phyloP scores from a whole-genome alignment of 53 echinoderm and acorn worm genomes.

The Apostichopus leukothele region DNA sequence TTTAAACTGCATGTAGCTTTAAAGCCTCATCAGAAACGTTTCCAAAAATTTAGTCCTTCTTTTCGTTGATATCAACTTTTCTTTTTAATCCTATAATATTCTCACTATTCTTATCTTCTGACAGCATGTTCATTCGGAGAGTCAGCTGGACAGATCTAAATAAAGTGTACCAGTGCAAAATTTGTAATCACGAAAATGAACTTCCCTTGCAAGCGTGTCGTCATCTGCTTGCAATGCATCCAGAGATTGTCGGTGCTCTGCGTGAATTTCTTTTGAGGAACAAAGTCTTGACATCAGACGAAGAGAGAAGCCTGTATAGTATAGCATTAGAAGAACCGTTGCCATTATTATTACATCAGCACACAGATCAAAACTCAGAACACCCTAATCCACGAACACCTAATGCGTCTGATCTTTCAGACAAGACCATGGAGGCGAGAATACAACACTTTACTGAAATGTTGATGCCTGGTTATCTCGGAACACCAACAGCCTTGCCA shows the following conservation, averaged over 20 bases:
- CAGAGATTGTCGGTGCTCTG: slow-evolving; percentile 36
- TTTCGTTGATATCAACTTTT: no score
- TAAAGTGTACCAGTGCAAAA: slow-evolving; percentile 45
- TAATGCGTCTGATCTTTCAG: neutral
- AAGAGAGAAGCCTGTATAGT: slow-evolving; percentile 28
- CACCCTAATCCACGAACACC: neutral
- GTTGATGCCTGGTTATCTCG: slow-evolving; percentile 12
- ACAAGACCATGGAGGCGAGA: slow-evolving; percentile 9
- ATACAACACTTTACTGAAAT: slow-evolving; percentile 42
- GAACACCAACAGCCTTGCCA: neutral
- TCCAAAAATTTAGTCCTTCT: no score
- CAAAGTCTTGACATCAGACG: neutral
- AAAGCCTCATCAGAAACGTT: no score
- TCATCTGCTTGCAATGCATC: slow-evolving; percentile 36
- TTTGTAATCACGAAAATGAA: slow-evolving; percentile 24
- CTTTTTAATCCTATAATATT: no score
- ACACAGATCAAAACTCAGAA: neutral
- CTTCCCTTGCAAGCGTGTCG: slow-evolving; percentile 29
- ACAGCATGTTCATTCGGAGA: slow-evolving; percentile 44
- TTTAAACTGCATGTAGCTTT: no score
- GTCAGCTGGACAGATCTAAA: slow-evolving; percentile 37
- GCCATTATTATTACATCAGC: slow-evolving; percentile 27
- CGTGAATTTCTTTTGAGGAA: slow-evolving; percentile 28
- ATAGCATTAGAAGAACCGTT: slow-evolving; percentile 36
- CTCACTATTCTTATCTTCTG: neutral